Evolutionary conservation across 2,888 invertebrate genomes (phyloP).

Genomic region (Bombylius discolor): DNA sequence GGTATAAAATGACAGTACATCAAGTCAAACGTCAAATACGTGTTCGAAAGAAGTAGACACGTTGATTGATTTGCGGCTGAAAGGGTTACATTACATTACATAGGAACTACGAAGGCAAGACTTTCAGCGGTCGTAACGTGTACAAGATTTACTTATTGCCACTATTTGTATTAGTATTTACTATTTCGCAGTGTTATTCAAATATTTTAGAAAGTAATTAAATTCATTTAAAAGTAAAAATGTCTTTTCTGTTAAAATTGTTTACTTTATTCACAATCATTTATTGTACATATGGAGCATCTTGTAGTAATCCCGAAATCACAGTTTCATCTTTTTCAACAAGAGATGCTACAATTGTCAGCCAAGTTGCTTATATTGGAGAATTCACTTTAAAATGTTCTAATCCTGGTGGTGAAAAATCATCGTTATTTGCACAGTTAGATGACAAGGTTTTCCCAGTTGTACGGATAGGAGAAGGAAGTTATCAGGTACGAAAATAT

Average conservation of each 20-base stretch:
- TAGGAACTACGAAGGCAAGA: no score
- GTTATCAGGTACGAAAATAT: constrained; percentile 58
- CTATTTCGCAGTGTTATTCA: no score
- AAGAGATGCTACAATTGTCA: constrained; percentile 81
- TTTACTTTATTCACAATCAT: neutral
- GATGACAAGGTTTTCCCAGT: constrained; percentile 76
- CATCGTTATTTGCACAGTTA: constrained; percentile 78
- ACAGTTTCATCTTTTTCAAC: constrained; percentile 54
- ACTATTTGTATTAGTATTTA: no score
- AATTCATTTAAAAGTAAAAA: no score
- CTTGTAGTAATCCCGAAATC: neutral
- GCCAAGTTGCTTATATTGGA: constrained; percentile 79
- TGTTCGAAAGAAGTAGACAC: no score
- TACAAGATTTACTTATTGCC: no score
- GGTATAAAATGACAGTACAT: no score
- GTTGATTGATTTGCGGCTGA: no score
- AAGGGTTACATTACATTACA: no score
- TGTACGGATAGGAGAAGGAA: constrained; percentile 60
- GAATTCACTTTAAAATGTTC: constrained; percentile 79
- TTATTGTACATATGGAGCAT: neutral
- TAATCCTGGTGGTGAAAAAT: constrained; percentile 46
- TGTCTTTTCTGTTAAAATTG: neutral
- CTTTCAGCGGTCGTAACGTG: no score
- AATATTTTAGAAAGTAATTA: no score
- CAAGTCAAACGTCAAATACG: no score